A percentile compares a stretch with the other conserved stretches of the same genome.
These are phyloP conservation scores for Cetoscarus ocellatus DNA, from an alignment of 2,797 vertebrate genomes.

Conservation along the genomic window DNA sequence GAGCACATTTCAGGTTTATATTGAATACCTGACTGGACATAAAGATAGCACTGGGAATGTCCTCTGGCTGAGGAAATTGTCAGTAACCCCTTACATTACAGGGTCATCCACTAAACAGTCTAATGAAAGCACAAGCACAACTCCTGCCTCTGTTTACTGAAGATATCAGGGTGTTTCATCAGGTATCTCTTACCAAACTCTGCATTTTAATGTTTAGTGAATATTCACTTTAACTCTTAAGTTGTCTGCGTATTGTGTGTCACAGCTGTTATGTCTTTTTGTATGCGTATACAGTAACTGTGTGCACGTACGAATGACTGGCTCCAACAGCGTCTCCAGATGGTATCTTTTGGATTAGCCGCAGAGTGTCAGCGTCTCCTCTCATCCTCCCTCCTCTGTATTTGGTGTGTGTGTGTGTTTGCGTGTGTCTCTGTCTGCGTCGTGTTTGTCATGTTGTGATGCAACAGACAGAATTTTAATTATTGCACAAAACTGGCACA, in stretches of 20 bases:
- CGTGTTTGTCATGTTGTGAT: slow-evolving; percentile 46
- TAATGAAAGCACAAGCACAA: background rate
- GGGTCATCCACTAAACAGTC: slow-evolving; percentile 11
- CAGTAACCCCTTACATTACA: slow-evolving; percentile 3
- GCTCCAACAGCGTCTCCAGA: slow-evolving; percentile 72
- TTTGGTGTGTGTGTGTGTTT: slow-evolving; percentile 36
- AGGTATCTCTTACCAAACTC: background rate
- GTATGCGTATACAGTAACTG: slow-evolving; percentile 40
- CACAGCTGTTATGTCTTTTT: slow-evolving; percentile 37
- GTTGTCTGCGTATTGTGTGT: slow-evolving; percentile 9
- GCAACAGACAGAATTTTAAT: slow-evolving; percentile 66
- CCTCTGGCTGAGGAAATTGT: slow-evolving; percentile 11
- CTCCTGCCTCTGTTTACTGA: background rate
- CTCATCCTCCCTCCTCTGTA: slow-evolving; percentile 61
- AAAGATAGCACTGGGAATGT: slow-evolving; percentile 12
- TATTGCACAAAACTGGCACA: slow-evolving; percentile 52
- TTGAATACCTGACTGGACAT: slow-evolving; percentile 1
- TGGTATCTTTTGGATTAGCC: slow-evolving; percentile 76
- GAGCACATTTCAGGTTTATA: background rate
- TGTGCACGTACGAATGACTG: slow-evolving; percentile 57
- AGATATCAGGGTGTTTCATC: background rate
- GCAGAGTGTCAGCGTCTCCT: slow-evolving; percentile 63
- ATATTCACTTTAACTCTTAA: too few relatives aligned
- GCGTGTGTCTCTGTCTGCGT: slow-evolving; percentile 35
- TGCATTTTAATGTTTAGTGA: slow-evolving; percentile 1